Evolutionary conservation across 2,888 invertebrate genomes (phyloP).

Genomic region (Dolichomitus sp.): DNA sequence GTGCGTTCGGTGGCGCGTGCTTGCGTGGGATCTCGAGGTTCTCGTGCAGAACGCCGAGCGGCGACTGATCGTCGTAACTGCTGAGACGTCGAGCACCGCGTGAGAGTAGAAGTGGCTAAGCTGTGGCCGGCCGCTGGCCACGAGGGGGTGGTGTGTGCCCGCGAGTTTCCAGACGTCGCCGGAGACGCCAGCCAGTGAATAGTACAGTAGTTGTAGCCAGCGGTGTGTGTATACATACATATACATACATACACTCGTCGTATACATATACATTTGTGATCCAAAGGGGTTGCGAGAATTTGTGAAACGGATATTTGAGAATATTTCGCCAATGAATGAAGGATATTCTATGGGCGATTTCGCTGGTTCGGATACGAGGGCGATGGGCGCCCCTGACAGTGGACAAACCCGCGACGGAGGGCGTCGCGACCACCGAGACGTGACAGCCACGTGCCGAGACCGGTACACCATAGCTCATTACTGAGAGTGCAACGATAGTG

Average conservation of each 20-base stretch:
- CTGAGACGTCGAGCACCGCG: conserved; percentile 59
- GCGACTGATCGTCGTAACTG: conserved; percentile 76
- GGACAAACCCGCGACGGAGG: conserved; percentile 44
- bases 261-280: conserved; percentile 1
- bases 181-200: conserved; percentile 44
- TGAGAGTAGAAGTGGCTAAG: conserved; percentile 33
- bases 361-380: conserved; percentile 14
- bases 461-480: conserved; percentile 34
- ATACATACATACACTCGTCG: neutral
- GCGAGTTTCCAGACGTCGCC: conserved; percentile 57
- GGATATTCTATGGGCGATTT: neutral
- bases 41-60: conserved; percentile 76
- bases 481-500: conserved; percentile 20
- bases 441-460: conserved; percentile 81
- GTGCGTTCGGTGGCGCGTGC: conserved; percentile 66
- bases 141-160: conserved; percentile 46
- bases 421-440: conserved; percentile 65
- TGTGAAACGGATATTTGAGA: neutral
- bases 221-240: neutral
- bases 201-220: neutral
- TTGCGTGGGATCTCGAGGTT: conserved; percentile 64
- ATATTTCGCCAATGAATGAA: conserved; percentile 24
- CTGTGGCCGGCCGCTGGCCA: conserved; percentile 49
- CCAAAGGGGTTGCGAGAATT: neutral
- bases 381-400: conserved; percentile 47